Base-by-base conservation (phyloP, 2,888 invertebrate species). In the Oscheius sp. region DNA sequence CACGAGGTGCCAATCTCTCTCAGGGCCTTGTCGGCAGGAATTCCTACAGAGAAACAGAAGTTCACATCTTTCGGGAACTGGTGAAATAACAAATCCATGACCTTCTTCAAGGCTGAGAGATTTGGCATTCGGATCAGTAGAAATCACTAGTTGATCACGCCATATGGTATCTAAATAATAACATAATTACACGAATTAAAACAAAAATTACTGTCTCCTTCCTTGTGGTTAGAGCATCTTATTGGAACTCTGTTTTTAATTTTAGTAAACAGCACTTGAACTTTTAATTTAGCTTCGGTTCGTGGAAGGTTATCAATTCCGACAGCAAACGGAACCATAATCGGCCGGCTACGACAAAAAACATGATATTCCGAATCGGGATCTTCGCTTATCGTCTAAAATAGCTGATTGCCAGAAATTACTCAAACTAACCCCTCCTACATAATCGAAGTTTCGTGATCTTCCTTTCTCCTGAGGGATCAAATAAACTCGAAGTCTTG, bases 61-160 rank as follows among this genome's bases (percentile, higher is more conserved):
- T 5, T 61, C 61, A 21, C 61, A 61, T 43, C 43, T n/a, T 21
- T 18, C 7, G 1, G 61, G 61, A 16, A 43, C 43, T n/a, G 61
- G 61, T 7, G n/a, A n/a, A 43, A 61, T 61, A 7, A 61, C 25
- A 43, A 61, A 61, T 41, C 61, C 61, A 43, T 61, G 43, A 9
- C 61, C 61, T 21, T 61, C 61, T 43, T 35, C n/a, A 21, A 7
- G 18, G 0, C n/a, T n/a, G 18, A 61, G 25, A 12, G 61, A 41
- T 43, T 61, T 1, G 5, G 61, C 61, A 5, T n/a, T 35, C 12
- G 61, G 61, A 43, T 61, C 61, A 2, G 61, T 61, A 1, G 43
- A 61, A 23, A 61, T 61, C 61, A 61, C 43, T 18, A 61, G 21
- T 23, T 61, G 61, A 23, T 61, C 61, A 13, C 61, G 61, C 61